These are phyloP conservation scores for Atractosteus spatula DNA, from an alignment of 2,113 vertebrate genomes.

Conservation along the genomic window DNA sequence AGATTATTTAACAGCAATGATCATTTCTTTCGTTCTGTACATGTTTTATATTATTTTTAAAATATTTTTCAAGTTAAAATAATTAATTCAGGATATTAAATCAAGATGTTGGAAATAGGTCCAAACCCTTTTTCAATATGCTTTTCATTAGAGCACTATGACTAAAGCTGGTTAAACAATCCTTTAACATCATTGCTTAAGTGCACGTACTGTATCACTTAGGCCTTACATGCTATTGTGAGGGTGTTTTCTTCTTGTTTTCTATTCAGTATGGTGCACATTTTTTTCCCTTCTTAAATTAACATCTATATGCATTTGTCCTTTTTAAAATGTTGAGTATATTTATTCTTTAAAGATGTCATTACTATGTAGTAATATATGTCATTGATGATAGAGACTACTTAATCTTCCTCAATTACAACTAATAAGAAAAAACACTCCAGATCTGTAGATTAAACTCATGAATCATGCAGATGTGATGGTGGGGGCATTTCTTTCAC, in stretches of 20 bases:
- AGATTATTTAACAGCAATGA: constrained; percentile 44
- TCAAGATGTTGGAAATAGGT: constrained; percentile 79
- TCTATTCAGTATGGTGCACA: too few species aligned
- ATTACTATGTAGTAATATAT: constrained; percentile 14
- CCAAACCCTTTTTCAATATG: constrained; percentile 61
- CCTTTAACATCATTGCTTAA: constrained; percentile 36
- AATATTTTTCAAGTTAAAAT: constrained; percentile 77
- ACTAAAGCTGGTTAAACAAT: constrained; percentile 52
- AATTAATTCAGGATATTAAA: constrained; percentile 81
- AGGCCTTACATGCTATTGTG: too few species aligned
- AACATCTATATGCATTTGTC: not conserved
- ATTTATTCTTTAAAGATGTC: constrained; percentile 9
- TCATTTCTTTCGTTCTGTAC: constrained; percentile 50
- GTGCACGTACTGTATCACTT: too few species aligned
- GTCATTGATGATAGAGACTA: constrained; percentile 7
- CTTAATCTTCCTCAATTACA: constrained; percentile 23
- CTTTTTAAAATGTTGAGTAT: constrained; percentile 10
- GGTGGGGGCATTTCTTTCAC: not conserved
- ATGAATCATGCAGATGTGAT: constrained; percentile 1
- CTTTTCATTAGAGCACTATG: constrained; percentile 58
- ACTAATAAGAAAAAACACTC: constrained; percentile 11
- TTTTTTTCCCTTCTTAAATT: not conserved
- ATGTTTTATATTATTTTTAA: constrained; percentile 70
- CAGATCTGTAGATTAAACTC: constrained; percentile 13
- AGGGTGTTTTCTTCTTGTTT: too few species aligned